Conservation (phyloP, 2,113 vertebrate genomes). For the Larimichthys polyactis region DNA sequence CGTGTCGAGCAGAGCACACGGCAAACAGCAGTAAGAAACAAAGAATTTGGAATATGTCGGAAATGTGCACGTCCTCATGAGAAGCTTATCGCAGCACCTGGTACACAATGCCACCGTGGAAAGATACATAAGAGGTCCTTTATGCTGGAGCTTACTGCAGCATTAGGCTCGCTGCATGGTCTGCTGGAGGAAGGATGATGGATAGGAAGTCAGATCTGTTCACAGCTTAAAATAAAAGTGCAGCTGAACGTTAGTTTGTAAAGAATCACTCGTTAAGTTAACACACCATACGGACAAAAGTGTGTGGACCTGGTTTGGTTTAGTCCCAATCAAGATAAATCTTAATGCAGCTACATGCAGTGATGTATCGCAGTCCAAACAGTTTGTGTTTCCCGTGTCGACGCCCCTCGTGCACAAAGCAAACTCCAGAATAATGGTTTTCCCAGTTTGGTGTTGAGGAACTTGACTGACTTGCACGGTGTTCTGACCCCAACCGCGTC, state of each 20-base stretch:
- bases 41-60: conserved; percentile 68
- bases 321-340: background rate
- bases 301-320: background rate
- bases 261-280: background rate
- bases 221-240: background rate
- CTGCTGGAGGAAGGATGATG: conserved; percentile 3
- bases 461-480: background rate
- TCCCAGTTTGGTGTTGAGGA: background rate
- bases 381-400: no score
- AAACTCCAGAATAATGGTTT: background rate
- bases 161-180: conserved; percentile 23
- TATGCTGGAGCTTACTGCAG: conserved; percentile 58
- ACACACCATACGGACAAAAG: background rate
- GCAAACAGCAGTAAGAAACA: conserved; percentile 28
- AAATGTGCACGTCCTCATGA: conserved; percentile 58
- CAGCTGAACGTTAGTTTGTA: background rate
- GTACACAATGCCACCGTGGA: conserved; percentile 57
- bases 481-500: background rate
- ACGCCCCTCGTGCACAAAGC: background rate
- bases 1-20: background rate
- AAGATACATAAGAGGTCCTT: conserved; percentile 60
- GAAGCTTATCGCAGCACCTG: conserved; percentile 58
- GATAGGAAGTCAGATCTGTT: conserved; percentile 19
- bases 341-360: background rate
- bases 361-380: background rate